phyloP scores from a whole-genome alignment of 2,888 invertebrate species.

The Amiota minor region DNA sequence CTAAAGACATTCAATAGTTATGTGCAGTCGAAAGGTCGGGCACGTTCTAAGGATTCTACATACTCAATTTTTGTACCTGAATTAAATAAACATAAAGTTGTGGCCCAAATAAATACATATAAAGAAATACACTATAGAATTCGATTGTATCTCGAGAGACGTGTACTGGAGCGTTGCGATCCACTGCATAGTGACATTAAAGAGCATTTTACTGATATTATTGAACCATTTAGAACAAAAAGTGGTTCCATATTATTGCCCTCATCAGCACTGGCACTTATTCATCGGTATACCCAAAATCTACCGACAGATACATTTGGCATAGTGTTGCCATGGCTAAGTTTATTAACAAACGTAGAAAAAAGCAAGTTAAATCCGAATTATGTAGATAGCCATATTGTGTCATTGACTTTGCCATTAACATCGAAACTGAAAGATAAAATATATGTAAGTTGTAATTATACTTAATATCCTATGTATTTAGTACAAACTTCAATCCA shows the following conservation, averaged over 20 bases:
- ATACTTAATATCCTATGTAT: too few species aligned
- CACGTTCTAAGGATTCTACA: slow-evolving; percentile 79
- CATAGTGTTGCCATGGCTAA: slow-evolving; percentile 73
- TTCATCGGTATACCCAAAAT: slow-evolving; percentile 86
- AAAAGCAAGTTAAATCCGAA: not conserved
- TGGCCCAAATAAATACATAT: slow-evolving; percentile 73
- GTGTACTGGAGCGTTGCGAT: slow-evolving; percentile 75
- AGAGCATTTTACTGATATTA: slow-evolving; percentile 75
- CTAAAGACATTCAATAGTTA: slow-evolving; percentile 85
- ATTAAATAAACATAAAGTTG: slow-evolving; percentile 60
- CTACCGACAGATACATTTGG: slow-evolving; percentile 89
- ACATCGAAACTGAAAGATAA: slow-evolving; percentile 82
- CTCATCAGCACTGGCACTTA: slow-evolving; percentile 69
- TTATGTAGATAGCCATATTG: slow-evolving; percentile 31
- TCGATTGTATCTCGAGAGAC: slow-evolving; percentile 76
- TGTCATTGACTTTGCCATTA: slow-evolving; percentile 82
- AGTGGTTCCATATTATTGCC: slow-evolving; percentile 55
- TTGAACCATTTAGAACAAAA: slow-evolving; percentile 57
- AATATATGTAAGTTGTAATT: slow-evolving; percentile 77
- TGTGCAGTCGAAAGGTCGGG: slow-evolving; percentile 91
- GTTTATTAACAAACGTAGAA: slow-evolving; percentile 55
- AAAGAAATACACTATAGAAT: slow-evolving; percentile 76
- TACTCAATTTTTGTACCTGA: slow-evolving; percentile 77
- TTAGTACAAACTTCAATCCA: not conserved
- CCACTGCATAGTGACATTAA: slow-evolving; percentile 76